Base-by-base conservation (phyloP, 2,888 invertebrate genomes). In the Masnerella sp. region DNA sequence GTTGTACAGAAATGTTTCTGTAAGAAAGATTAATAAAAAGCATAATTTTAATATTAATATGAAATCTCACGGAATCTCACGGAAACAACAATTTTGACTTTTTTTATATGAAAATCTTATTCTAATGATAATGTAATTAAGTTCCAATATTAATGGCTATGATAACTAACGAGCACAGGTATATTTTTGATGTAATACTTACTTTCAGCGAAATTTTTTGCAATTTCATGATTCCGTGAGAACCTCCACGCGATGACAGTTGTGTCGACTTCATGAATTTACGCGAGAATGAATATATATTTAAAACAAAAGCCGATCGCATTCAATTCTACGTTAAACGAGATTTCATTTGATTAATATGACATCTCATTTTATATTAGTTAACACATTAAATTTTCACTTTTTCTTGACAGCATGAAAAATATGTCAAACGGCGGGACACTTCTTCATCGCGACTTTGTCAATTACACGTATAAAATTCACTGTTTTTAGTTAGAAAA, bases 261-360 rank as follows among this genome's bases (percentile, higher is more conserved):
- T 52, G 8, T 52, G 36, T 52, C 12, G 51, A 32, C 36, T 52
- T 18, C 15, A 54, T 40, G 40, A 15, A 54, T 38, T 22, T 25
- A 38, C 34, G 40, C 8, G 9, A 51, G 2, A 25, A 54, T 54
- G 15, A 54, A 54, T 54, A 54, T 17, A 38, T 54, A 54, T 54
- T 54, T 54, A 40, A 54, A 38, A 28, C 28, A 42, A 40, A 12
- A 17, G 25, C 40, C 12, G 12, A 18, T 11, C 8, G 30, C 8
- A 9, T 20, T 52, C 52, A 25, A 52, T 52, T 34, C 11, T 34
- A 43, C 43, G 12, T 43, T 43, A 22, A 43, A 34, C 25, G 25
- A 32, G 52, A 22, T 52, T 38, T 52, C 52, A 52, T 52, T 52
- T 18, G 15, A 12, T n/a, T 52, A 12, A 25, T 38, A 52, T 52